Base-by-base conservation (phyloP, 2,797 vertebrate genomes). In the Lepus oiostolus region DNA sequence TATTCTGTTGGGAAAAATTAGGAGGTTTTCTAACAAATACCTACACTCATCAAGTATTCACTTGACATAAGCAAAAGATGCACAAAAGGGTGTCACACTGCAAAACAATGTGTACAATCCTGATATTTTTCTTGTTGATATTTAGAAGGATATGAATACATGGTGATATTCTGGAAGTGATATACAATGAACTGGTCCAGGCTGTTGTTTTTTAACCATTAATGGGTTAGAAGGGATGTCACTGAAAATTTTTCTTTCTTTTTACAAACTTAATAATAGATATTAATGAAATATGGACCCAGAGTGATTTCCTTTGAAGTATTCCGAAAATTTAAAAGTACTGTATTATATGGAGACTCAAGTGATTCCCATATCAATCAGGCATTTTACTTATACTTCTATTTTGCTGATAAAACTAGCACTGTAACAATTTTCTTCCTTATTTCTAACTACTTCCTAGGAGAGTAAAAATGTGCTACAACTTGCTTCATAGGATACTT, bases 21-120 rank as follows among this genome's bases (percentile, higher is more conserved):
- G 9, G 70, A 75, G 32, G 76, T 30, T 47, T 83, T 67, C 81
- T 79, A 95, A 83, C 85, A 95, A 93, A 67, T 72, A 79, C 35
- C 17, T 88, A 85, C 4, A 72, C 1, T 76, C 63, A 42, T 47
- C 71, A 95, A 87, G 72, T 88, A 32, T 87, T 88, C 79, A 62
- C 42, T 30, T 91, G 14, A 4, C 21, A 85, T 83, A 79, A 93
- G 76, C 60, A 12, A 88, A 89, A 85, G 10, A 74, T 71, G 26
- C 26, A 21, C 75, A 84, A 77, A 70, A 65, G 65, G n/a, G 6
- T 87, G 84, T 71, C 52, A 75, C 24, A 86, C 0, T 76, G 19
- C 9, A 81, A 93, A 95, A 75, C 5, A 94, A 85, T 52, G 2
- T 79, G 2, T 32, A 52, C 2, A 79, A 60, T 67, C 62, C 19